A percentile compares a stretch with the other conserved stretches of the same genome.
Evolutionary conservation across 2,113 vertebrate species (phyloP).

Genomic region (Bos javanicus): DNA sequence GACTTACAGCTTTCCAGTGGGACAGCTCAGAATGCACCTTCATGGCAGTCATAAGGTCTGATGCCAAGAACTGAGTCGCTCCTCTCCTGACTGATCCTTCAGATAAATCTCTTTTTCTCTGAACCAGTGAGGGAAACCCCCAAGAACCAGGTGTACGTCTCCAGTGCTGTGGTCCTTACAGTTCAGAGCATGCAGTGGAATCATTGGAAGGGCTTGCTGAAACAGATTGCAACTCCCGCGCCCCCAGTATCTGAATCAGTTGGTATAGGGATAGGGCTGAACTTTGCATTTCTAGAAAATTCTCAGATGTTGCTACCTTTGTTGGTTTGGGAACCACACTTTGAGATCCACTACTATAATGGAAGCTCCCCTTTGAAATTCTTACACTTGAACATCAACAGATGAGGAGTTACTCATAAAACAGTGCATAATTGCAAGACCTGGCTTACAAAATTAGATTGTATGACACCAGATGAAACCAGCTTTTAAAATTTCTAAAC

Average conservation of each 20-base stretch:
- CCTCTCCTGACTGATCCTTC: background rate
- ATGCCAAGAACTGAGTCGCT: background rate
- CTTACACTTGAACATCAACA: background rate
- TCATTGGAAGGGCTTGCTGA: background rate
- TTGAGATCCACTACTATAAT: background rate
- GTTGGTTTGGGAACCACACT: background rate
- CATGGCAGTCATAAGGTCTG: background rate
- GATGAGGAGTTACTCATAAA: background rate
- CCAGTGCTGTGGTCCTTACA: background rate
- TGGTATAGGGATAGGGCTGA: background rate
- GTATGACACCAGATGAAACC: background rate
- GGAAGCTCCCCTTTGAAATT: background rate
- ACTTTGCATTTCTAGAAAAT: background rate
- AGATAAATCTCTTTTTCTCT: background rate
- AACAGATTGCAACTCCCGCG: background rate
- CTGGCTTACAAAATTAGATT: background rate
- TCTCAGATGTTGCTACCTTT: background rate
- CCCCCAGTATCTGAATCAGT: background rate
- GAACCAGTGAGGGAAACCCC: background rate
- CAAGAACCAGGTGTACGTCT: background rate
- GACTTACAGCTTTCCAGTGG: background rate
- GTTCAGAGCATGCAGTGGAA: background rate
- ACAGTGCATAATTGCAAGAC: background rate
- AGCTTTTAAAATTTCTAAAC: background rate
- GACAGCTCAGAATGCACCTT: background rate